Conservation (phyloP, 2,888 invertebrate genomes). For the Lasius platythorax region DNA sequence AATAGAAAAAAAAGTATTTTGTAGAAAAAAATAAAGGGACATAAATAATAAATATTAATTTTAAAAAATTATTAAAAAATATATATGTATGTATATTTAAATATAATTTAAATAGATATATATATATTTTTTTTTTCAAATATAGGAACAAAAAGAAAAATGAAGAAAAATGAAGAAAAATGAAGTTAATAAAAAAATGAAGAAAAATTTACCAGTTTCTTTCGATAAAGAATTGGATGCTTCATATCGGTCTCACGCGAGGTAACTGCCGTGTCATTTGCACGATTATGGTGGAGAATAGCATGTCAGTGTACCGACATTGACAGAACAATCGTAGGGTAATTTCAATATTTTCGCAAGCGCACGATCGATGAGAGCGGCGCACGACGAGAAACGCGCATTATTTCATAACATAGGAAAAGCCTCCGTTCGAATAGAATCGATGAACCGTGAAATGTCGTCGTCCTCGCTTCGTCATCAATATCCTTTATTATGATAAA, state of each 20-base stretch:
- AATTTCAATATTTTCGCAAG: slow-evolving; percentile 51
- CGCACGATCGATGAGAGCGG: slow-evolving; percentile 33
- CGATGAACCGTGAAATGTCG: slow-evolving; percentile 35
- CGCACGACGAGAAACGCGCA: neutral
- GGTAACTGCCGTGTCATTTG: slow-evolving; percentile 32
- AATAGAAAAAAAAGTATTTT: neutral
- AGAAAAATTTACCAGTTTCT: neutral
- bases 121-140: neutral
- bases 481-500: slow-evolving; percentile 6
- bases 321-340: slow-evolving; percentile 30
- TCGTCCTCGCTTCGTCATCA: slow-evolving; percentile 13
- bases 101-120: neutral
- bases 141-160: neutral
- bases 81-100: neutral
- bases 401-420: slow-evolving; percentile 38
- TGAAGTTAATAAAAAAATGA: neutral
- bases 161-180: neutral
- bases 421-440: slow-evolving; percentile 17
- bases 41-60: no score
- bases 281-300: slow-evolving; percentile 25
- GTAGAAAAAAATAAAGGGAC: neutral
- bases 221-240: neutral
- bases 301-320: slow-evolving; percentile 6
- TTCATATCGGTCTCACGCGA: slow-evolving; percentile 11
- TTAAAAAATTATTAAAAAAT: neutral